These are phyloP conservation scores for Lepidochitona cinerea DNA, from an alignment of 2,888 invertebrate species.

Conservation along the genomic window DNA sequence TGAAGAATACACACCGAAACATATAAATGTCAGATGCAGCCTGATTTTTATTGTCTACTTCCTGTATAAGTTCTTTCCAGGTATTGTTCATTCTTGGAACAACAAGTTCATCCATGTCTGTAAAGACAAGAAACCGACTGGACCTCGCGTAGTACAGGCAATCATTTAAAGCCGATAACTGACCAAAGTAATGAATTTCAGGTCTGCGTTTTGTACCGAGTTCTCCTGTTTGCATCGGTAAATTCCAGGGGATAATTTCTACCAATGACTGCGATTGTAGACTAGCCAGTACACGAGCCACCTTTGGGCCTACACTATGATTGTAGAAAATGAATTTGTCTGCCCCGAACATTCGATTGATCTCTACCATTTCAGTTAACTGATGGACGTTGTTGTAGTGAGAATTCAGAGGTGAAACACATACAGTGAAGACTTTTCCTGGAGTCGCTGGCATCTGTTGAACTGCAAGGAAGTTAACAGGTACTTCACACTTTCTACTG, in stretches of 20 bases:
- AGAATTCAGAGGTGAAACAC: slow-evolving; percentile 51
- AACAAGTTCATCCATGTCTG: slow-evolving; percentile 67
- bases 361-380: slow-evolving; percentile 66
- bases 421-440: slow-evolving; percentile 41
- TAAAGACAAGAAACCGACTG: slow-evolving; percentile 54
- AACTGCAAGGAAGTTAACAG: slow-evolving; percentile 24
- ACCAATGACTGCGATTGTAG: slow-evolving; percentile 45
- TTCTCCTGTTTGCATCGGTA: slow-evolving; percentile 48
- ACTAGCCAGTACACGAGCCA: slow-evolving; percentile 43
- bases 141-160: slow-evolving; percentile 60
- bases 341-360: slow-evolving; percentile 63
- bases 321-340: slow-evolving; percentile 60
- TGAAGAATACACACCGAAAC: slow-evolving; percentile 47
- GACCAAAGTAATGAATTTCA: slow-evolving; percentile 66
- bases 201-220: slow-evolving; percentile 21
- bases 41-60: background rate
- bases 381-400: slow-evolving; percentile 49
- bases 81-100: slow-evolving; percentile 46
- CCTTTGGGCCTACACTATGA: slow-evolving; percentile 48
- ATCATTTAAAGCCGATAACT: slow-evolving; percentile 64
- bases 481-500: slow-evolving; percentile 22
- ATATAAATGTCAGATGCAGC: slow-evolving; percentile 19
- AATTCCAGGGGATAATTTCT: slow-evolving; percentile 57
- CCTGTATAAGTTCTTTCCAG: slow-evolving; percentile 42
- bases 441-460: background rate